Evolutionary conservation across 1,140 invertebrate species (phyloP).

Genomic region (Drosophila equinoxialis): DNA sequence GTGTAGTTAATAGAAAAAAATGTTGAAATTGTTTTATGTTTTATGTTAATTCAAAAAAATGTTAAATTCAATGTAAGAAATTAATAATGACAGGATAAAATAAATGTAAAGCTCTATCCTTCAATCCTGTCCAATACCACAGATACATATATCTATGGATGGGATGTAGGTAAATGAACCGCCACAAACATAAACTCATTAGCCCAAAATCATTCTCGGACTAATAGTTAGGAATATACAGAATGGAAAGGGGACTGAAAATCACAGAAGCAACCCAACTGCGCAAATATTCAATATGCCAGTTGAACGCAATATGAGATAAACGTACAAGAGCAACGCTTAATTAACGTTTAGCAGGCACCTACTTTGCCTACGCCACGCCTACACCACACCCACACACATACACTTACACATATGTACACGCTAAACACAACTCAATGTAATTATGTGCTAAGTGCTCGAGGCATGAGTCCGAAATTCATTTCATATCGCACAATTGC

Average conservation of each 20-base stretch:
- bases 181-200: slow-evolving; percentile 50
- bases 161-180: slow-evolving; percentile 23
- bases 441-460: slow-evolving; percentile 55
- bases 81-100: too few species aligned
- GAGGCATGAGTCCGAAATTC: slow-evolving; percentile 29
- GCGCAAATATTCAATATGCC: slow-evolving; percentile 52
- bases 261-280: slow-evolving; percentile 23
- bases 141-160: too few species aligned
- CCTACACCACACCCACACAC: slow-evolving; percentile 7
- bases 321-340: slow-evolving; percentile 45
- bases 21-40: too few species aligned
- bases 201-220: slow-evolving; percentile 40
- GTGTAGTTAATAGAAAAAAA: too few species aligned
- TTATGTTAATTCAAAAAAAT: too few species aligned
- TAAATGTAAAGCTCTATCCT: too few species aligned
- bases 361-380: background rate
- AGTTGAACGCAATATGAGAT: slow-evolving; percentile 40
- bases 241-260: background rate
- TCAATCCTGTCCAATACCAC: background rate
- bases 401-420: background rate
- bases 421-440: slow-evolving; percentile 37
- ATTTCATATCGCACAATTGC: slow-evolving; percentile 36
- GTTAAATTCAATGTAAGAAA: too few species aligned
- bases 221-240: background rate
- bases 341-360: slow-evolving; percentile 52